Base-by-base conservation (phyloP, 2,888 invertebrate species). In the Sphaerophoria rueppellii region DNA sequence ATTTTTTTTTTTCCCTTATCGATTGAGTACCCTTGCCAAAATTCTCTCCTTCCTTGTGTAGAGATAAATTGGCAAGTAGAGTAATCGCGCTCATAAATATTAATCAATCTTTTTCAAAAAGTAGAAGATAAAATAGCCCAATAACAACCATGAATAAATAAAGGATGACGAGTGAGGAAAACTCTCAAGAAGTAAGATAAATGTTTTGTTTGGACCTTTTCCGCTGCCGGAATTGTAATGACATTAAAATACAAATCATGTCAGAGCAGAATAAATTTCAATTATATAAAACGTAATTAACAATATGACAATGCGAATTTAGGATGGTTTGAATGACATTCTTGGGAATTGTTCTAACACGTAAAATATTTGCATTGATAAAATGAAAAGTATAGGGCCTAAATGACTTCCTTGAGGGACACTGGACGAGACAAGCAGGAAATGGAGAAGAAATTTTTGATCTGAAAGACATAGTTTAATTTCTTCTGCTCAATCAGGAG, bases 171-270 rank as follows among this genome's bases (percentile, higher is more conserved):
- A n/a, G 12, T 55, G 6, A 34, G 24, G 2, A 16, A 55, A 24
- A 24, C 43, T 12, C 35, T 52, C 35, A 58, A 67, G 57, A 58
- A 67, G 57, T 67, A 60, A 67, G 69, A 69, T 46, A 63, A 52
- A 57, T 77, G 69, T 63, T 16, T 9, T 57, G 63, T 50, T 70
- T n/a, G 55, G 60, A 76, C 76, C 60, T 70, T 69, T 54, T 34
- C 24, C 12, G 24, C 11, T 57, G 65, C n/a, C 52, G 55, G 12
- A 54, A 52, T 40, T 61, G 61, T 61, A 37, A 52, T 35, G 43
- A 6, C 32, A 46, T 24, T 61, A 46, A 55, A 54, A 76, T 61
- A 46, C 54, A 48, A 61, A 54, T 46, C 48, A 55, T 14, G 24
- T 14, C 9, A 58, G 37, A 16, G 37, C 16, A 37, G 37, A 58